Evolutionary conservation across 2,888 invertebrate species (phyloP), one percentile per base, ranked within the genome.

Genomic region (Octonoba sinensis): DNA sequence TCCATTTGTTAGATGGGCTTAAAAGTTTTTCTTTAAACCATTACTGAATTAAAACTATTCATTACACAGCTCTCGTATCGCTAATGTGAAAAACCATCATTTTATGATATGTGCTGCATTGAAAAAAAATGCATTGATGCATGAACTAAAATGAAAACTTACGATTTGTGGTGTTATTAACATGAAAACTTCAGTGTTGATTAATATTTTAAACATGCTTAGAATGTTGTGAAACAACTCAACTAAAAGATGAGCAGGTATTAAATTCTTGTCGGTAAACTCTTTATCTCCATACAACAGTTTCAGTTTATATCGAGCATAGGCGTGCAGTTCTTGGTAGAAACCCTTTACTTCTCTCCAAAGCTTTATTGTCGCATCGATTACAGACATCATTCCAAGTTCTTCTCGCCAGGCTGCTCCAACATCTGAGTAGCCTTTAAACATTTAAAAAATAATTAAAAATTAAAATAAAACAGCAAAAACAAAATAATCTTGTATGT

Each of bases 181-280:
- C 6, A 27, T 6, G 27, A 27, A 27, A 27, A 27, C 27, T 6
- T 27, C 2, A 27, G 6, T 27, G 27, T 6, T 6, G 6, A 3
- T 27, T 27, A 27, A 27, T 27, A 2, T 27, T 27, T 27, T 3
- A 6, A 27, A 27, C 6, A 27, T 6, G 2, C 6, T 6, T 27
- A 6, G 27, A 27, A 6, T 27, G 6, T 27, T 27, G 27, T 51
- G 44, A 59, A 83, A 82, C 85, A 87, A 70, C 72, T 64, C 81
- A 92, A 93, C 96, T 20, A 96, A 87, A 16, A 96, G 87, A 89
- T 96, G 95, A 0, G 94, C 94, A 0, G 96, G 96, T 71, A 96
- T 92, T 0, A 95, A 94, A 0, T 95, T 95, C 74, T 93, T 93
- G 1, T 84, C 72, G 6, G 86, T 86, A 16, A 89, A 87, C 3